These are phyloP conservation scores for Drosophila kohkoa DNA, from an alignment of 1,140 invertebrate species.

Conservation along the genomic window DNA sequence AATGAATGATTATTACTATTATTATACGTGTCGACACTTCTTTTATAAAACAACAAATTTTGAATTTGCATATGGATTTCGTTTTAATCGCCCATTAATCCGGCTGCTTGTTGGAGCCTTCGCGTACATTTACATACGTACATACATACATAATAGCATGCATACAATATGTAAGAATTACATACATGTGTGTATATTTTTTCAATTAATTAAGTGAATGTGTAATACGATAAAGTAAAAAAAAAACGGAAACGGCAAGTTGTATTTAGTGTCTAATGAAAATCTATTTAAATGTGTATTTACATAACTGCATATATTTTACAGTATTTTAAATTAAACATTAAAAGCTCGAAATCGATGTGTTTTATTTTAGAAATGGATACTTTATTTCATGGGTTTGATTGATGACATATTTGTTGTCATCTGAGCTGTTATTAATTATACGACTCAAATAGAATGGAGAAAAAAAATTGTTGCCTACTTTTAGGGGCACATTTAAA, in stretches of 20 bases:
- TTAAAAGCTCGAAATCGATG: conserved; percentile 27
- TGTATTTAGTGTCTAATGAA: conserved; percentile 77
- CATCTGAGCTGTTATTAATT: too few species aligned
- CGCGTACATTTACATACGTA: conserved; percentile 47
- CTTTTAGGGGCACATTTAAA: too few species aligned
- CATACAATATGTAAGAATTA: conserved; percentile 11
- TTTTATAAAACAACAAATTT: conserved; percentile 16
- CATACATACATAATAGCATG: conserved; percentile 40
- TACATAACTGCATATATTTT: conserved; percentile 76
- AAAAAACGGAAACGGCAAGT: conserved; percentile 54
- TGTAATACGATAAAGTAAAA: conserved; percentile 52
- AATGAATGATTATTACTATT: conserved; percentile 41
- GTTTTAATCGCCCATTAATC: conserved; percentile 48
- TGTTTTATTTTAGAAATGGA: not conserved
- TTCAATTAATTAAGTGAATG: conserved; percentile 63
- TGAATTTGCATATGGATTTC: conserved; percentile 34
- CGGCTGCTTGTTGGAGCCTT: conserved; percentile 49
- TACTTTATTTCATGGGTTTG: not conserved
- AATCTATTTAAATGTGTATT: conserved; percentile 74
- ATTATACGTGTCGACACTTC: conserved; percentile 48
- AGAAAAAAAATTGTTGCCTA: too few species aligned
- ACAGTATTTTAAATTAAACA: conserved; percentile 78
- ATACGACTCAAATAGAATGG: too few species aligned
- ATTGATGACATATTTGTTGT: not conserved
- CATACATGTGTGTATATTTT: conserved; percentile 20